Percentiles rank a stretch among this genome's conserved stretches.
Conservation (phyloP, 2,888 invertebrate genomes). For the Chloroclystis v-ata region DNA sequence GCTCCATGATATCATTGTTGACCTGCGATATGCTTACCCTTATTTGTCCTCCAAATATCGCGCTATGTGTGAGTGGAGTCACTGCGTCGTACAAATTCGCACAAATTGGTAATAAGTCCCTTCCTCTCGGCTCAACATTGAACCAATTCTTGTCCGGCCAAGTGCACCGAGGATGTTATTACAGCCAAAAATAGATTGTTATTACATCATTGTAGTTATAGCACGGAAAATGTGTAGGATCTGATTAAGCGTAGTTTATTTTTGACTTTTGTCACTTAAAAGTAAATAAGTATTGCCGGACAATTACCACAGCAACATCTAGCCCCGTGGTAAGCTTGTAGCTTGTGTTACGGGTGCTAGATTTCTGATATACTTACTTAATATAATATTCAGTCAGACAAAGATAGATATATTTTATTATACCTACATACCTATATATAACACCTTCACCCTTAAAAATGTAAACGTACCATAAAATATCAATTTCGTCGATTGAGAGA, state of each 20-base stretch:
- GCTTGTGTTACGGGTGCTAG: too few relatives aligned
- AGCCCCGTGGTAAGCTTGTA: too few relatives aligned
- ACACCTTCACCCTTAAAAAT: too few relatives aligned
- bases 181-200: conserved; percentile 56
- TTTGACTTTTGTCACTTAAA: too few relatives aligned
- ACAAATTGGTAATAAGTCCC: conserved; percentile 63
- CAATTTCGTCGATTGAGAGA: conserved; percentile 21
- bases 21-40: background rate
- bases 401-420: too few relatives aligned
- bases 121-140: conserved; percentile 72
- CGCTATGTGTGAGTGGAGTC: conserved; percentile 26
- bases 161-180: conserved; percentile 71
- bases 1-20: background rate
- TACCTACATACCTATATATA: too few relatives aligned
- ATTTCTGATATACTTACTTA: too few relatives aligned
- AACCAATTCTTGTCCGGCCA: conserved; percentile 70
- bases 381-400: too few relatives aligned
- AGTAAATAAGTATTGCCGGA: too few relatives aligned
- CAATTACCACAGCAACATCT: too few relatives aligned
- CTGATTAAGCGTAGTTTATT: too few relatives aligned
- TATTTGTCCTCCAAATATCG: conserved; percentile 25
- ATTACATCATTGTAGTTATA: conserved; percentile 22
- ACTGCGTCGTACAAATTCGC: conserved; percentile 48
- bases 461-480: too few relatives aligned
- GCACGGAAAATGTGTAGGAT: conserved; percentile 1